These are phyloP conservation scores for Semicossyphus pulcher DNA, from an alignment of 2,113 vertebrate species.

Conservation along the genomic window DNA sequence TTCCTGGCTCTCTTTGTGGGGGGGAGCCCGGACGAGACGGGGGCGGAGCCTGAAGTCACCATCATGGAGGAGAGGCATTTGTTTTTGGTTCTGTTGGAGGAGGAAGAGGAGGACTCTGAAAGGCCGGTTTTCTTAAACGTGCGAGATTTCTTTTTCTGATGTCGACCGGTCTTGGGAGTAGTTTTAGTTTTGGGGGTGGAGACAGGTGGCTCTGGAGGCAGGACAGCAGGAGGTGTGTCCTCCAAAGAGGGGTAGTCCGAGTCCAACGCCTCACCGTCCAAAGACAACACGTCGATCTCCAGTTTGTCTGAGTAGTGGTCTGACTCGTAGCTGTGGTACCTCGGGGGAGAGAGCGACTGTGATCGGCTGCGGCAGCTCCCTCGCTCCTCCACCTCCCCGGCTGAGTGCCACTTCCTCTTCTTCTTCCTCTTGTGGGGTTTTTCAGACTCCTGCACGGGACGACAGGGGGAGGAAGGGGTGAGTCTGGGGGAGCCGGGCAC, in stretches of 20 bases:
- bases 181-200: conserved; percentile 77
- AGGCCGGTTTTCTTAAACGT: conserved; percentile 76
- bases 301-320: conserved; percentile 81
- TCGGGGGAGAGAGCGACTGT: conserved; percentile 68
- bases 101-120: conserved; percentile 66
- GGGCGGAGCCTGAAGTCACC: conserved; percentile 58
- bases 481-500: conserved; percentile 82
- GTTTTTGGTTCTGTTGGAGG: conserved; percentile 71
- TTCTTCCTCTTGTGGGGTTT: conserved; percentile 82
- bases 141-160: conserved; percentile 80
- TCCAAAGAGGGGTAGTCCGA: conserved; percentile 86
- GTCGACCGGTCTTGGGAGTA: conserved; percentile 64
- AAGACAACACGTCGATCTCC: conserved; percentile 80
- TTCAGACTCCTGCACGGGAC: conserved; percentile 76
- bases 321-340: conserved; percentile 79
- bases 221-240: conserved; percentile 79
- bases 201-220: conserved; percentile 67
- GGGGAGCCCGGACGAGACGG: conserved; percentile 39
- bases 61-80: conserved; percentile 77
- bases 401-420: conserved; percentile 77
- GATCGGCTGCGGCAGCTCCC: conserved; percentile 68
- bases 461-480: conserved; percentile 70
- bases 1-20: conserved; percentile 74
- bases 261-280: conserved; percentile 86
- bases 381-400: conserved; percentile 72